Evolutionary conservation across 1,140 invertebrate species (phyloP).

Genomic region (Listronotus bonariensis): DNA sequence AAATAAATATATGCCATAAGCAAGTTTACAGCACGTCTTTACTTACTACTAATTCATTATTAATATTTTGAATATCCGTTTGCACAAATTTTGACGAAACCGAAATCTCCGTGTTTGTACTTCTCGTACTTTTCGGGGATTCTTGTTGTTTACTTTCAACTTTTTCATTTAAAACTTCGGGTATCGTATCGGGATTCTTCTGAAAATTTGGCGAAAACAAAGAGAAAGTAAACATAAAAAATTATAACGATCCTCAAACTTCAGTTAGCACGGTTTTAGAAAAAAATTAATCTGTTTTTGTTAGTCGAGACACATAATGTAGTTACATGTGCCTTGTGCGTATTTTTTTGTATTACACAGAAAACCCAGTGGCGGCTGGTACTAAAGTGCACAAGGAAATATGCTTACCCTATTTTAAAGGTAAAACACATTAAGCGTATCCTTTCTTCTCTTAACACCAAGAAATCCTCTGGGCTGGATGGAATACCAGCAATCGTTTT

Average conservation of each 20-base stretch:
- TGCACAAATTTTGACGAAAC: constrained; percentile 45
- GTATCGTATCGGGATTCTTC: neutral
- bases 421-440: no score
- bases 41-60: constrained; percentile 49
- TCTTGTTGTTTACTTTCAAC: constrained; percentile 6
- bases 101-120: constrained; percentile 11
- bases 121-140: neutral
- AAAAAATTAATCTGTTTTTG: no score
- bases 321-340: no score
- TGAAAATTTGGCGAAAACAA: constrained; percentile 1
- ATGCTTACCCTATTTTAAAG: no score
- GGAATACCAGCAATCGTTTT: no score
- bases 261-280: no score
- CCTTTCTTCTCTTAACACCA: no score
- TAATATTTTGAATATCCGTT: constrained; percentile 53
- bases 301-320: no score
- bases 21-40: constrained; percentile 11
- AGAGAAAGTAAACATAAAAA: neutral
- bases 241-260: neutral
- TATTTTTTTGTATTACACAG: no score
- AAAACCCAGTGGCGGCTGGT: no score
- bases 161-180: constrained; percentile 5
- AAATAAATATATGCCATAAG: neutral
- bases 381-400: no score
- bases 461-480: no score